These are phyloP conservation scores for Euura saliciscinereae DNA, from an alignment of 1,140 invertebrate species.

Conservation along the genomic window DNA sequence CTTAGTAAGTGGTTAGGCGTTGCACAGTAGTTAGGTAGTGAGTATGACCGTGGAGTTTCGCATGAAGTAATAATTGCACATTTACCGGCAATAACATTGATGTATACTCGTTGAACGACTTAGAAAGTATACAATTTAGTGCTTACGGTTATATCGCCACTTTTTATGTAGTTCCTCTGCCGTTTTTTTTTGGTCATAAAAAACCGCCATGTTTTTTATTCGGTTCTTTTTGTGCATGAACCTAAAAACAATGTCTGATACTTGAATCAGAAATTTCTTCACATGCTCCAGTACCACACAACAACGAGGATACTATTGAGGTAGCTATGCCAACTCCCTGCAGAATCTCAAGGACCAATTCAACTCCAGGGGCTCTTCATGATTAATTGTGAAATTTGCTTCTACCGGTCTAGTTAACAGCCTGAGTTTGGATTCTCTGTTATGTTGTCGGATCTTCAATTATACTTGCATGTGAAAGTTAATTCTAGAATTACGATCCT, in stretches of 20 bases:
- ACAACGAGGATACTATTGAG: not conserved
- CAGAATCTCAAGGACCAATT: not conserved
- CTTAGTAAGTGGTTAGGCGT: not conserved
- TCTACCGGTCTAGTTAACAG: not conserved
- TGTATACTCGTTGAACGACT: not conserved
- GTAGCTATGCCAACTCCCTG: not conserved
- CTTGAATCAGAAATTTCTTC: no score
- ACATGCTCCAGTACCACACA: not conserved
- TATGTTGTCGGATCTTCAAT: not conserved
- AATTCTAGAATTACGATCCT: no score
- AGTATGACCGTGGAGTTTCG: not conserved
- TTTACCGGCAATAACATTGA: not conserved
- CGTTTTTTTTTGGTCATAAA: no score
- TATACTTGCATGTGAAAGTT: no score
- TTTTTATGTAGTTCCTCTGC: no score
- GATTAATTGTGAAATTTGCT: not conserved
- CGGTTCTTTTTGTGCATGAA: no score
- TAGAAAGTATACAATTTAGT: constrained; percentile 1
- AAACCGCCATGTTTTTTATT: no score
- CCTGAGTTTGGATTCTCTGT: not conserved
- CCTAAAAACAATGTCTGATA: no score
- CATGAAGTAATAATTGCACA: not conserved
- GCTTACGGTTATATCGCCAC: not conserved
- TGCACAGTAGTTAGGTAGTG: not conserved
- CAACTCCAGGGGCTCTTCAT: not conserved